Evolutionary conservation across 37 sponge, comb jelly and placozoan species (phyloP), one percentile per base, ranked within the genome.

Genomic region (Lycopodina hypogea): DNA sequence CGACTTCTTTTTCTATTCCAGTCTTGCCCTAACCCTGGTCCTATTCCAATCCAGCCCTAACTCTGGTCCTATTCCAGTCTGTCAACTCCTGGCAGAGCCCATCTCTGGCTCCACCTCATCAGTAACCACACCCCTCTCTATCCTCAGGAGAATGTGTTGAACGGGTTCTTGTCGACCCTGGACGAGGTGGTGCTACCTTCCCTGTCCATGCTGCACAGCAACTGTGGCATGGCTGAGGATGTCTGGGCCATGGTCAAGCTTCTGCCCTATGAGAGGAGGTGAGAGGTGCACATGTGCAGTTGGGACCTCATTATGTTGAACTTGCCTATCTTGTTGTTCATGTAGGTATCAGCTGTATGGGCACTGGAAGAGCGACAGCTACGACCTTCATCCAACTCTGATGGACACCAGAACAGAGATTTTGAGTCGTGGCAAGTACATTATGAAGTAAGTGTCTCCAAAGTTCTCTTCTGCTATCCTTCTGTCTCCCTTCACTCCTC

Each of bases 141-240:
- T 19, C 8, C 32, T 42, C 48, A 78, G 78, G 72, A 87, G 56
- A 68, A 57, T 26, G 68, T 84, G 32, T 90, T 50, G 38, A 37
- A 79, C 36, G 77, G 84, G 14, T 72, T 90, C 15, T 35, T 93
- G 24, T 68, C 84, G 1, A 34, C 84, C 23, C 1, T 92, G 55
- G 88, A 89, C 55, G 89, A 88, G 53, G 92, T 88, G 28, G 24
- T 95, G 32, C 83, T 98, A 0, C 96, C 99, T 14, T 80, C 94
- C 30, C 72, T 98, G 29, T 93, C 96, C n/a, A 81, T 95, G 67
- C 78, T 93, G 40, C 80, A 71, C 42, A 90, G 87, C 76, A 96
- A 95, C 90, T 95, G 92, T 83, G 88, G 97, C 33, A 83, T 96
- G 80, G 89, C 89, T 15, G 97, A 96, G 69, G 97, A 96, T 69